Conservation (phyloP, 2,797 vertebrate genomes). For the Poecilia gillii region DNA sequence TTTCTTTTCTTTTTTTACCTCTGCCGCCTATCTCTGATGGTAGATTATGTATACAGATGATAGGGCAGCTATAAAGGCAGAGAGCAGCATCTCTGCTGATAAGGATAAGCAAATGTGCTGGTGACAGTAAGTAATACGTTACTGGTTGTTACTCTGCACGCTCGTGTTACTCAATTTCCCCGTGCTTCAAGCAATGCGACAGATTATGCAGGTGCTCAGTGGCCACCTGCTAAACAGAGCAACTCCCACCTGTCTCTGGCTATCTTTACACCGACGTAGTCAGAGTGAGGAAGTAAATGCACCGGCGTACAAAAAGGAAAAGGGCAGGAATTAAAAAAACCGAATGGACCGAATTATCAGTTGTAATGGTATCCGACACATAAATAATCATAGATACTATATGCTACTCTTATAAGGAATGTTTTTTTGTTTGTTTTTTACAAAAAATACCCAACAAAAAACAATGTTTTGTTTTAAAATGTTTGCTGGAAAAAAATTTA, state of each 20-base stretch:
- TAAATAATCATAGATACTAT: neutral
- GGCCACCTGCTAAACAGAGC: slow-evolving; percentile 5
- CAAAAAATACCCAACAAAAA: too few relatives aligned
- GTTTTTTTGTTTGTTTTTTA: neutral
- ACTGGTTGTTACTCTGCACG: slow-evolving; percentile 9
- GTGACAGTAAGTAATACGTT: slow-evolving; percentile 22
- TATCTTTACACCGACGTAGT: slow-evolving; percentile 2
- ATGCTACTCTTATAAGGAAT: neutral
- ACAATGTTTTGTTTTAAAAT: neutral
- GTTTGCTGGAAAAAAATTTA: neutral
- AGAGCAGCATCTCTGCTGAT: slow-evolving; percentile 14
- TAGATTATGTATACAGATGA: slow-evolving; percentile 21
- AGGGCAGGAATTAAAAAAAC: neutral
- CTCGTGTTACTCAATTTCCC: slow-evolving; percentile 9
- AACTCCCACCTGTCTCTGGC: slow-evolving; percentile 6
- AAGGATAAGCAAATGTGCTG: slow-evolving; percentile 15
- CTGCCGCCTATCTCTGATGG: slow-evolving; percentile 4
- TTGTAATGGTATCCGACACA: neutral
- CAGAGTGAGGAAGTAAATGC: neutral
- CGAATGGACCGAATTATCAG: neutral
- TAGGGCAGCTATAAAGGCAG: neutral
- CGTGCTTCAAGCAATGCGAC: neutral
- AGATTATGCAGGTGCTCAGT: slow-evolving; percentile 18
- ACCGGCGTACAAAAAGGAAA: neutral
- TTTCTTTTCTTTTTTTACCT: neutral